Evolutionary conservation across 2,888 invertebrate genomes (phyloP).

Genomic region (Chesias legatella): DNA sequence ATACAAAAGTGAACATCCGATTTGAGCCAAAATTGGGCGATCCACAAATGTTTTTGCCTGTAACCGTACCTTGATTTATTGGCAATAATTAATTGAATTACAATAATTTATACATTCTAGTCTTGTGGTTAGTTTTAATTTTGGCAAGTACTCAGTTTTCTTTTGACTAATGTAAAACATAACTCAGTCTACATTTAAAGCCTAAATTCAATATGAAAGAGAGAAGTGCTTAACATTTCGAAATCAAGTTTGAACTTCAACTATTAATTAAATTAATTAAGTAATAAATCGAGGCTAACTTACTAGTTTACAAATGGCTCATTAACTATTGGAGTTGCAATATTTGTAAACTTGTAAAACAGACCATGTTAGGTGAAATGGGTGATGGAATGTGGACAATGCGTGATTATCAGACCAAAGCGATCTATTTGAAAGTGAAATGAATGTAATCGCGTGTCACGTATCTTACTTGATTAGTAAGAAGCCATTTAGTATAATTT

Average conservation of each 20-base stretch:
- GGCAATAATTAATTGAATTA: slow-evolving; percentile 7
- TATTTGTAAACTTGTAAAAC: neutral
- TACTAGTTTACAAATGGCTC: slow-evolving; percentile 20
- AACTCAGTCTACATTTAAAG: neutral
- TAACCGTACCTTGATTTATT: slow-evolving; percentile 83
- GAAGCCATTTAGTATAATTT: slow-evolving; percentile 19
- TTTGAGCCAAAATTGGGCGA: slow-evolving; percentile 91
- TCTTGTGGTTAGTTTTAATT: slow-evolving; percentile 40
- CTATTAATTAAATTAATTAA: slow-evolving; percentile 26
- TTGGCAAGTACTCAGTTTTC: slow-evolving; percentile 14
- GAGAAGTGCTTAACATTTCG: neutral
- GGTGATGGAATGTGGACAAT: slow-evolving; percentile 33
- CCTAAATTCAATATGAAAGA: neutral
- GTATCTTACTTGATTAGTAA: slow-evolving; percentile 11
- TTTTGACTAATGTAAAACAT: neutral
- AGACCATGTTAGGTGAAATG: slow-evolving; percentile 29
- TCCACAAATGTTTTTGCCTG: slow-evolving; percentile 87
- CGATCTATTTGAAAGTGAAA: slow-evolving; percentile 37
- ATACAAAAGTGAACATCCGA: slow-evolving; percentile 87
- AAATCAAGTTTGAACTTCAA: slow-evolving; percentile 14
- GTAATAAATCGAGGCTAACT: slow-evolving; percentile 21
- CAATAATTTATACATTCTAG: slow-evolving; percentile 49
- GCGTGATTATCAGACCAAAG: slow-evolving; percentile 32
- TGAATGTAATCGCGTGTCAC: slow-evolving; percentile 36
- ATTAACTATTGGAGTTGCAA: slow-evolving; percentile 18